Percentiles rank a stretch among this genome's conserved stretches.
Evolutionary conservation across 2,113 vertebrate species (phyloP).

Genomic region (Centropus bengalensis): DNA sequence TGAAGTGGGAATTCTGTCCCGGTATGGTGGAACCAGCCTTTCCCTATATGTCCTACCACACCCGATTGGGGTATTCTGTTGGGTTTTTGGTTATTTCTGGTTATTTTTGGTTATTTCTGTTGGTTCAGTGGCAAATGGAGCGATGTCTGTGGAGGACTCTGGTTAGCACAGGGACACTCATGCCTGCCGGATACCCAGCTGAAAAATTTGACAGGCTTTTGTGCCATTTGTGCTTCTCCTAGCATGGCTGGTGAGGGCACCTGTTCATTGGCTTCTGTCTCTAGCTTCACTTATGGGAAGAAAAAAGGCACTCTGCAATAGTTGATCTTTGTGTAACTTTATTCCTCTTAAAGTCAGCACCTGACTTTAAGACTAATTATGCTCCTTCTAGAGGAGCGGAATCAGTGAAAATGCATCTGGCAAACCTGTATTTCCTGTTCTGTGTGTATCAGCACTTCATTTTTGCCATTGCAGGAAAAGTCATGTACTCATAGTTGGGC

Average conservation of each 20-base stretch:
- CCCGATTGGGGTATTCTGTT: background rate
- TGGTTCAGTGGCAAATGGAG: background rate
- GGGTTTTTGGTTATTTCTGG: background rate
- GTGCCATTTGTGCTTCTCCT: background rate
- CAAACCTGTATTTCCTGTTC: background rate
- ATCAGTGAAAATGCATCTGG: background rate
- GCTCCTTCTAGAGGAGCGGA: background rate
- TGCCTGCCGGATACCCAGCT: background rate
- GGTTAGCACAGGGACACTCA: background rate
- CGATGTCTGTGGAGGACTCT: background rate
- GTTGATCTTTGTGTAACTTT: background rate
- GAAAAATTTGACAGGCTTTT: background rate
- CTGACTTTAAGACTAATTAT: background rate
- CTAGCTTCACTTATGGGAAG: accelerated
- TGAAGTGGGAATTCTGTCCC: background rate
- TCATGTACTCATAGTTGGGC: background rate
- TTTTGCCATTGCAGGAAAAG: background rate
- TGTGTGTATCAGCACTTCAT: accelerated
- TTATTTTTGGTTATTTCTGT: no score
- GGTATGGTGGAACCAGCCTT: background rate
- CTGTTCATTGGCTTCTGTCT: background rate
- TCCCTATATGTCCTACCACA: accelerated
- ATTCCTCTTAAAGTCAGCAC: background rate
- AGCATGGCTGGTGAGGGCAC: accelerated
- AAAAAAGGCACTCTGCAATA: background rate